A percentile compares a stretch with the other conserved stretches of the same genome.
phyloP scores from a whole-genome alignment of 1,140 invertebrate species.

The Zaprionus davidi region DNA sequence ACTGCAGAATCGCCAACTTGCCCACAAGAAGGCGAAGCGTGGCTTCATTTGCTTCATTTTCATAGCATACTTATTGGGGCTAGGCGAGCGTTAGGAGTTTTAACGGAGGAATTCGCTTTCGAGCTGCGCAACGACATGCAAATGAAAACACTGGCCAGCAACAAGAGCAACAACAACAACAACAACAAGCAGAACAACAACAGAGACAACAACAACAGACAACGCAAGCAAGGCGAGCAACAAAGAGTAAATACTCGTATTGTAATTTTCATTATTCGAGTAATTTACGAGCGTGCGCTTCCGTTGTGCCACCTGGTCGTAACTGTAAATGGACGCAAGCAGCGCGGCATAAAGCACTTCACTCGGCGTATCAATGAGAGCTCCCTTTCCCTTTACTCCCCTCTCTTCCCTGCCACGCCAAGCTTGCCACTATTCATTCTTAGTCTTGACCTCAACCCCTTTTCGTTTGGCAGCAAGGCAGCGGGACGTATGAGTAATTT shows the following conservation, averaged over 20 bases:
- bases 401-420: background rate
- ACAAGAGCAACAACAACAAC: background rate
- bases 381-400: background rate
- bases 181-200: background rate
- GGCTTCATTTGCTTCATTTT: constrained; percentile 1
- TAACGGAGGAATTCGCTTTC: background rate
- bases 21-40: background rate
- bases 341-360: constrained; percentile 28
- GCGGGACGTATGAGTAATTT: constrained; percentile 79
- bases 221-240: constrained; percentile 20
- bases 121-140: background rate
- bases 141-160: constrained; percentile 2
- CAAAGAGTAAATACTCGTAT: constrained; percentile 72
- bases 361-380: constrained; percentile 12
- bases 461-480: constrained; percentile 14
- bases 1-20: background rate
- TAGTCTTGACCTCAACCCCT: background rate
- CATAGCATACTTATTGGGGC: constrained; percentile 26
- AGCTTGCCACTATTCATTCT: background rate
- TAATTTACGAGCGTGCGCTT: constrained; percentile 75
- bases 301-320: constrained; percentile 42
- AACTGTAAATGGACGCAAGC: constrained; percentile 44
- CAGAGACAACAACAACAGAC: constrained; percentile 37
- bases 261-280: constrained; percentile 80
- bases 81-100: background rate